phyloP scores from a whole-genome alignment of 1,140 invertebrate species.

The Octopus bimaculoides region DNA sequence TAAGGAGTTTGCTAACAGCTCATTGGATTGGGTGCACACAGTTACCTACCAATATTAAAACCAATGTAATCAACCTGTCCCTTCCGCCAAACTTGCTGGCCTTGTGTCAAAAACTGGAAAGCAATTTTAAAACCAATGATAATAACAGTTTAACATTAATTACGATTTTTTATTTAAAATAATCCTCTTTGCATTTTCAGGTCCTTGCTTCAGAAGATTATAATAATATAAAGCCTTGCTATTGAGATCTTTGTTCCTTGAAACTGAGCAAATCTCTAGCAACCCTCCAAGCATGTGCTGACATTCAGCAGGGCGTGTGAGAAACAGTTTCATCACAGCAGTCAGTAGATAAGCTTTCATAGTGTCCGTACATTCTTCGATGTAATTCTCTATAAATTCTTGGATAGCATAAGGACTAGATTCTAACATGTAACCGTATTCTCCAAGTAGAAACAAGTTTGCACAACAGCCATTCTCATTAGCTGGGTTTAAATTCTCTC shows the following conservation, averaged over 20 bases:
- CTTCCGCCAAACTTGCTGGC: no score
- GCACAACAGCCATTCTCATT: constrained; percentile 25
- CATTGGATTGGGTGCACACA: no score
- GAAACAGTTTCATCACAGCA: constrained; percentile 30
- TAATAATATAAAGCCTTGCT: constrained; percentile 34
- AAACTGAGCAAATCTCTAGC: constrained; percentile 30
- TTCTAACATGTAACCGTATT: constrained; percentile 27
- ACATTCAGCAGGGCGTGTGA: constrained; percentile 31
- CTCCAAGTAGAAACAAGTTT: constrained; percentile 31
- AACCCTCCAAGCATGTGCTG: constrained; percentile 35
- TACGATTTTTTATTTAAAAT: constrained; percentile 16
- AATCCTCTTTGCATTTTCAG: constrained; percentile 23
- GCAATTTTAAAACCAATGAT: no score
- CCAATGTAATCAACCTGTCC: no score
- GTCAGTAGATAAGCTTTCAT: constrained; percentile 31
- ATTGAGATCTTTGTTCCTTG: constrained; percentile 26
- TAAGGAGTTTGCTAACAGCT: no score
- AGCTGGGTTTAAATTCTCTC: constrained; percentile 12
- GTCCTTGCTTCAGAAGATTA: constrained; percentile 28
- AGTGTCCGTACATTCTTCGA: constrained; percentile 19
- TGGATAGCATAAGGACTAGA: constrained; percentile 35
- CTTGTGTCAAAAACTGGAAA: no score
- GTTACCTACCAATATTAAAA: no score
- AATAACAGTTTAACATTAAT: no score
- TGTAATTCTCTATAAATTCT: constrained; percentile 26